These are phyloP conservation scores for Octodon degus DNA, from an alignment of 2,113 vertebrate genomes.

Conservation along the genomic window DNA sequence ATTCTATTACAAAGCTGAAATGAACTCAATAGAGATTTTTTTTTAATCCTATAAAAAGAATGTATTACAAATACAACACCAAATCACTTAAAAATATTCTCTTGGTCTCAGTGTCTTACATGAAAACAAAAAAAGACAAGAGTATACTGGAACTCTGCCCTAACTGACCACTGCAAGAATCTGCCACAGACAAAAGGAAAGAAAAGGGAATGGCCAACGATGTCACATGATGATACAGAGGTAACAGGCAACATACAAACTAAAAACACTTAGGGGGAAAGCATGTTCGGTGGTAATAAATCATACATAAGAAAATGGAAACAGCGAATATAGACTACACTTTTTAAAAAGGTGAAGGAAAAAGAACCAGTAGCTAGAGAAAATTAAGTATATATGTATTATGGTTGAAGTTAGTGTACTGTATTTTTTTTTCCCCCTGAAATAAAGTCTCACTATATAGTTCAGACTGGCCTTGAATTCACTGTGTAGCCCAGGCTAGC, in stretches of 20 bases:
- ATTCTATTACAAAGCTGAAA: background rate
- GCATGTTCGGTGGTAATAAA: background rate
- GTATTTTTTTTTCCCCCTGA: background rate
- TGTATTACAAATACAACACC: background rate
- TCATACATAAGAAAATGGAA: background rate
- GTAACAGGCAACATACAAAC: background rate
- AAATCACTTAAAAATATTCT: background rate
- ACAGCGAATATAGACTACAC: background rate
- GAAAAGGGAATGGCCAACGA: background rate
- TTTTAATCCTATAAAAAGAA: background rate
- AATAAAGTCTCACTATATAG: background rate
- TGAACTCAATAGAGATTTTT: background rate
- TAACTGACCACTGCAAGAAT: background rate
- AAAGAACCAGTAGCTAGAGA: background rate
- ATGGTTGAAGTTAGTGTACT: background rate
- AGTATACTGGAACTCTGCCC: background rate
- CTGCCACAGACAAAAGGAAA: background rate
- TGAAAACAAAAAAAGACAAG: background rate
- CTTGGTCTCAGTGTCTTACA: background rate
- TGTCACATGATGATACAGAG: background rate
- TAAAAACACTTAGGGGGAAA: background rate
- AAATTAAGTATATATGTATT: background rate
- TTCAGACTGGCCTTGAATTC: background rate
- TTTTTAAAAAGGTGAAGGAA: background rate
- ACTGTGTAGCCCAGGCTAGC: background rate